These are phyloP conservation scores for Busseola fusca DNA, from an alignment of 2,888 invertebrate species.

Conservation along the genomic window DNA sequence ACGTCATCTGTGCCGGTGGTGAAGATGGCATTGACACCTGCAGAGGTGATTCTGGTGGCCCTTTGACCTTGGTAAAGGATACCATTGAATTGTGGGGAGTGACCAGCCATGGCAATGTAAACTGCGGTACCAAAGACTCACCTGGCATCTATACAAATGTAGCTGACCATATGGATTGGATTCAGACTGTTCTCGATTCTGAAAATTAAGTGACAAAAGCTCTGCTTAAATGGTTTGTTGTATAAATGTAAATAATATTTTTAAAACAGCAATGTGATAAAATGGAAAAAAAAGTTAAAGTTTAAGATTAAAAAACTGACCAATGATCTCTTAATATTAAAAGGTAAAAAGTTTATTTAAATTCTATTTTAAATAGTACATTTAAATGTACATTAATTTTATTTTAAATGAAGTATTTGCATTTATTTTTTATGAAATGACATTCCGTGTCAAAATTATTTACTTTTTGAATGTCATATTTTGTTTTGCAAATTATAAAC, in stretches of 20 bases:
- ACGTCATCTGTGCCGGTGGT: conserved; percentile 73
- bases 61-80: conserved; percentile 63
- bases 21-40: conserved; percentile 69
- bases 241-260: conserved; percentile 30
- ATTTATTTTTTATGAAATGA: conserved; percentile 8
- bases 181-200: conserved; percentile 53
- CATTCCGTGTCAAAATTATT: conserved; percentile 10
- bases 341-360: conserved; percentile 26
- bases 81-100: conserved; percentile 68
- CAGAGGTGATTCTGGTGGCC: conserved; percentile 75
- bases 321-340: conserved; percentile 49
- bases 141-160: conserved; percentile 75
- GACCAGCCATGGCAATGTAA: conserved; percentile 65
- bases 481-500: conserved; percentile 13
- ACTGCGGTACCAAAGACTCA: conserved; percentile 67
- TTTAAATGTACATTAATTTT: conserved; percentile 31
- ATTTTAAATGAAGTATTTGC: conserved; percentile 41
- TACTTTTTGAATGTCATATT: conserved; percentile 12
- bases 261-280: conserved; percentile 30
- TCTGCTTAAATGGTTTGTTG: conserved; percentile 9
- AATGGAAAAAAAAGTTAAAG: conserved; percentile 32
- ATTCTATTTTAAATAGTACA: conserved; percentile 30
- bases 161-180: conserved; percentile 67
- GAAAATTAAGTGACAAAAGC: conserved; percentile 22
- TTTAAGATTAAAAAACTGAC: conserved; percentile 25